Conservation (phyloP, 2,113 vertebrate genomes). For the Aramus guarauna region DNA sequence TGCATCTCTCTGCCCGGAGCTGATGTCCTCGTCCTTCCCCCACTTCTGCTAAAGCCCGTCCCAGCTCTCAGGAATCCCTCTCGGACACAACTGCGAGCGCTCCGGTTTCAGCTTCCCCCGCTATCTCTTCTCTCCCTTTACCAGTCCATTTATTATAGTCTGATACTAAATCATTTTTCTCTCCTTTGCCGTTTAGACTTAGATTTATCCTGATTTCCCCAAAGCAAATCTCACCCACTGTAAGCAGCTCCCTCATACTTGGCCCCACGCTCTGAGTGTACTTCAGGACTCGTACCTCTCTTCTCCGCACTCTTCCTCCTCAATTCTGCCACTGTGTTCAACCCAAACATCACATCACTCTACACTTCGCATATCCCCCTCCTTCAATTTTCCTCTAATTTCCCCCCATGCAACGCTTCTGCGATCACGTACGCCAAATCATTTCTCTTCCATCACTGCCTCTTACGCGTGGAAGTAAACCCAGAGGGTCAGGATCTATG, state of each 20-base stretch:
- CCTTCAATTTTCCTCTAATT: neutral
- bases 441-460: neutral
- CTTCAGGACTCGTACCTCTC: neutral
- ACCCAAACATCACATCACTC: fast-evolving
- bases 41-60: neutral
- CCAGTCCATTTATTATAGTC: neutral
- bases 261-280: neutral
- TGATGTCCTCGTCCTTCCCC: neutral
- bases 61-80: neutral
- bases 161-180: neutral
- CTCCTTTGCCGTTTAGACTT: no score
- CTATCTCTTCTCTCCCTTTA: neutral
- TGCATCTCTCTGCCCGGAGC: neutral
- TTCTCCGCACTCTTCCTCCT: neutral
- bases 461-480: neutral
- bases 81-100: neutral
- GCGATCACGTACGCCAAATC: fast-evolving
- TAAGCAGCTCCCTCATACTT: neutral
- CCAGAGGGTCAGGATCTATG: neutral
- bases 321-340: neutral
- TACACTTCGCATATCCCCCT: neutral
- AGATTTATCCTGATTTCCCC: neutral
- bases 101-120: neutral
- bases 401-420: neutral
- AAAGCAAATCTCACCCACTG: fast-evolving